phyloP scores from a whole-genome alignment of 2,888 invertebrate species.

The Dromius quadrimaculatus region DNA sequence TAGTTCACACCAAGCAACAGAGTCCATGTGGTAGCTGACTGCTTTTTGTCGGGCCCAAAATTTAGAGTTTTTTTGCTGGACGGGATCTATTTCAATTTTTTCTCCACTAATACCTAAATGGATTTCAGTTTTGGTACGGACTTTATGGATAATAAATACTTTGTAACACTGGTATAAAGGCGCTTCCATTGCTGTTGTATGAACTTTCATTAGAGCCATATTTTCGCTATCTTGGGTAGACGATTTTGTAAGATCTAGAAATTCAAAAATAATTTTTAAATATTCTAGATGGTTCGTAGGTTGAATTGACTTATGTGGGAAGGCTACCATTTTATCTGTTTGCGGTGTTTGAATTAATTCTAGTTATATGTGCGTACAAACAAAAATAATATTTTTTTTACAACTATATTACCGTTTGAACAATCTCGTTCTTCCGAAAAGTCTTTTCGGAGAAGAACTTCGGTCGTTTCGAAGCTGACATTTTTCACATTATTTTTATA shows the following conservation, averaged over 20 bases:
- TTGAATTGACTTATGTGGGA: too few species aligned
- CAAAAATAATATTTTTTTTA: not conserved
- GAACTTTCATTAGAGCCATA: constrained; percentile 73
- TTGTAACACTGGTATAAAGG: constrained; percentile 87
- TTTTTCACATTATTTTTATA: constrained; percentile 69
- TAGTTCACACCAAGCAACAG: constrained; percentile 88
- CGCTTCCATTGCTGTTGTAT: constrained; percentile 85
- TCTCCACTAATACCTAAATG: constrained; percentile 91
- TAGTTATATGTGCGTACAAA: too few species aligned
- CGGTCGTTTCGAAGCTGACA: constrained; percentile 61
- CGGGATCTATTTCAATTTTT: constrained; percentile 91
- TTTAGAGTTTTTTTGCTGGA: constrained; percentile 75
- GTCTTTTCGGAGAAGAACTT: constrained; percentile 54
- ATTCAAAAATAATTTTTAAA: constrained; percentile 1
- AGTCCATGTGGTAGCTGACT: constrained; percentile 87
- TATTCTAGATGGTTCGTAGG: not conserved
- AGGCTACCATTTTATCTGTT: too few species aligned
- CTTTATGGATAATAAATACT: constrained; percentile 83
- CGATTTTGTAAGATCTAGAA: constrained; percentile 20
- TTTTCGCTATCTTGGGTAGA: constrained; percentile 61
- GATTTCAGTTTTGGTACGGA: constrained; percentile 85
- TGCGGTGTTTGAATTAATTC: too few species aligned
- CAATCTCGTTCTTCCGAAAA: constrained; percentile 59
- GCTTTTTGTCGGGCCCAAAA: constrained; percentile 82
- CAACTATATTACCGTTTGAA: constrained; percentile 37